Evolutionary conservation across 2,113 vertebrate species (phyloP).

Genomic region (Malurus elegans): DNA sequence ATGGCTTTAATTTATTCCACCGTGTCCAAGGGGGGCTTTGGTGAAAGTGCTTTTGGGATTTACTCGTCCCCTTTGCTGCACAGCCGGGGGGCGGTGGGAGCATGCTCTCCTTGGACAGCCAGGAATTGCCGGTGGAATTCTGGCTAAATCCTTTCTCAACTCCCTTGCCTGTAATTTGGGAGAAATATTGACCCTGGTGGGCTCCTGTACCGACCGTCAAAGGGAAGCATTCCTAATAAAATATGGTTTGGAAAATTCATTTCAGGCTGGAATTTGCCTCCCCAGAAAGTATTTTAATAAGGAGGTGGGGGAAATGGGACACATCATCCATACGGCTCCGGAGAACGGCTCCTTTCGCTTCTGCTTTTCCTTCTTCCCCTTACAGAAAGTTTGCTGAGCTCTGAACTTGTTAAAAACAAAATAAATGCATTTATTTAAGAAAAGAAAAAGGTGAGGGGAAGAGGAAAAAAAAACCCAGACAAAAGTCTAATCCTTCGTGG

Average conservation of each 20-base stretch:
- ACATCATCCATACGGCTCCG: background rate
- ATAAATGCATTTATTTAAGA: background rate
- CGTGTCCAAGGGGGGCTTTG: background rate
- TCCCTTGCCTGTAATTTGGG: constrained; percentile 31
- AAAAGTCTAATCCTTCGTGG: background rate
- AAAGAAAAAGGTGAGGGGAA: too few relatives aligned
- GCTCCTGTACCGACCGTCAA: constrained; percentile 28
- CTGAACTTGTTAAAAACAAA: background rate
- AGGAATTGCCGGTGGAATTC: background rate
- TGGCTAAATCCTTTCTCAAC: background rate
- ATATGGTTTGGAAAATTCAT: constrained; percentile 66
- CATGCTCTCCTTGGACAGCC: background rate
- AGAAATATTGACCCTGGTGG: constrained; percentile 59
- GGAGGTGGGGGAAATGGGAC: constrained; percentile 62
- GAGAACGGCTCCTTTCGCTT: background rate
- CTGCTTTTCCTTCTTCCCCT: background rate
- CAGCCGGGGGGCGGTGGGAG: background rate
- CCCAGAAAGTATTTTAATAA: constrained; percentile 61
- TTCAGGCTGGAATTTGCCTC: constrained; percentile 54
- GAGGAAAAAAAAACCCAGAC: fast-evolving
- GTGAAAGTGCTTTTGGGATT: background rate
- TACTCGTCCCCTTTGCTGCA: background rate
- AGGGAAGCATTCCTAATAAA: constrained; percentile 64
- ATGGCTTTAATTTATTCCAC: background rate
- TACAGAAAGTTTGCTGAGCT: background rate